Base-by-base conservation (phyloP, 2,113 vertebrate species). In the Pyrgilauda ruficollis region DNA sequence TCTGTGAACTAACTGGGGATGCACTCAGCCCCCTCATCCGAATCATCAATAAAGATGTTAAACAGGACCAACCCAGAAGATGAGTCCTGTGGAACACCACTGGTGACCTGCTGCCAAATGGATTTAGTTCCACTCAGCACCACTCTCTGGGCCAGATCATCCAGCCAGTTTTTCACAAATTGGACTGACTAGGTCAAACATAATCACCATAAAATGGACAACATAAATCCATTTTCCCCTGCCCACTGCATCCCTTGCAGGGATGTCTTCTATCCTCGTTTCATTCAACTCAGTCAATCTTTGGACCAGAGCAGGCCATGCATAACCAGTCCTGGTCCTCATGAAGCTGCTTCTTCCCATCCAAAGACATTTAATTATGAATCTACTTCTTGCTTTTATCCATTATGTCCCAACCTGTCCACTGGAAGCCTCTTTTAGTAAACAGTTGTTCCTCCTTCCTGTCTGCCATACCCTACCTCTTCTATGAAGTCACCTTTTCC, bases 1-100 rank as follows among this genome's bases (percentile, higher is more conserved):
- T 33, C 37, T 66, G 12, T 0, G 0, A 80, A 23, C 5, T 35
- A 49, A 10, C 11, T 0, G 0, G 20, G 27, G 15, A 15, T 23
- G 8, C 22, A 50, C 15, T 58, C 43, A 58, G 18, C 2, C 5
- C 13, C 14, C 35, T 58, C 18, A 22, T 31, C 49, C 31, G 44
- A 58, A 81, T 33, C 8, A 6, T 39, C 27, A 39, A 11, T 46
- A 46, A 53, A 46, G 55, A 16, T 46, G 19, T 33, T 39, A 53
- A 61, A 46, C 39, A 19, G 47, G 55, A 53, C 8, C 10, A 30
- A 19, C 15, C 35, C 30, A 5, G 37, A 13, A 1, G 6, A 15
- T 33, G 72, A 46, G 27, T 19, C 46, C 27, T 78, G 47, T 33
- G 46, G 55, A 87, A 16, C 28, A 69, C 8, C 33, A 33, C 39